phyloP scores from a whole-genome alignment of 2,888 invertebrate species.

The Leucophenga maculata region DNA sequence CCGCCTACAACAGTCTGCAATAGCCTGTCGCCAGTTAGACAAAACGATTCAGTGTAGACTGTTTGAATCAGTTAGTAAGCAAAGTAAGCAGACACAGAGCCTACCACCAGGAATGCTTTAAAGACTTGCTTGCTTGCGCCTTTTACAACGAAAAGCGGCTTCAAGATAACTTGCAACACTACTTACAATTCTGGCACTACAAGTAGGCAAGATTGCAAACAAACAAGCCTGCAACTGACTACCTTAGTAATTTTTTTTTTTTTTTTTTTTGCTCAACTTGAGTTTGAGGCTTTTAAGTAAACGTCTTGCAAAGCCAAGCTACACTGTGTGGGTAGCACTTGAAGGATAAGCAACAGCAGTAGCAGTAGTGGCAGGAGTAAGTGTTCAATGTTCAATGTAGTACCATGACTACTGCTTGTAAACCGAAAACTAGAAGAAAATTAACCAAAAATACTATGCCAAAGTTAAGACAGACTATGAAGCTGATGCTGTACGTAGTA shows the following conservation, averaged over 20 bases:
- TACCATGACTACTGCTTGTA: conserved; percentile 36
- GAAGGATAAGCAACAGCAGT: too few species aligned
- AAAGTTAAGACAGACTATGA: conserved; percentile 55
- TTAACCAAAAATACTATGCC: conserved; percentile 67
- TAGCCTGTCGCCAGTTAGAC: too few species aligned
- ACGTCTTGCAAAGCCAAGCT: conserved; percentile 61
- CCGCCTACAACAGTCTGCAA: too few species aligned
- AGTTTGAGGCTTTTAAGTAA: conserved; percentile 61
- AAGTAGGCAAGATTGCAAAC: conserved; percentile 7
- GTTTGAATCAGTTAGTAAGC: too few species aligned
- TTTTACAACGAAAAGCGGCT: neutral
- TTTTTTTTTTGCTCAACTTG: neutral
- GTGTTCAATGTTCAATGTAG: too few species aligned
- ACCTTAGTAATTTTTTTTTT: too few species aligned
- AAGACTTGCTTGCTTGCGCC: neutral
- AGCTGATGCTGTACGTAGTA: conserved; percentile 1
- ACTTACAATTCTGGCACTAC: neutral
- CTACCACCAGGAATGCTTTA: neutral
- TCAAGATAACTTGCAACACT: neutral
- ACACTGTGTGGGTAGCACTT: too few species aligned
- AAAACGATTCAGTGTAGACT: too few species aligned
- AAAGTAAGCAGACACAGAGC: neutral
- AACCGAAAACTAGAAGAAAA: conserved; percentile 67
- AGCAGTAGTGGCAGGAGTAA: neutral
- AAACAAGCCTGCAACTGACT: conserved; percentile 10